Percentiles rank a stretch among this genome's conserved stretches.
phyloP scores from a whole-genome alignment of 2,113 vertebrate genomes.

The Cyanoramphus novaezelandiae region DNA sequence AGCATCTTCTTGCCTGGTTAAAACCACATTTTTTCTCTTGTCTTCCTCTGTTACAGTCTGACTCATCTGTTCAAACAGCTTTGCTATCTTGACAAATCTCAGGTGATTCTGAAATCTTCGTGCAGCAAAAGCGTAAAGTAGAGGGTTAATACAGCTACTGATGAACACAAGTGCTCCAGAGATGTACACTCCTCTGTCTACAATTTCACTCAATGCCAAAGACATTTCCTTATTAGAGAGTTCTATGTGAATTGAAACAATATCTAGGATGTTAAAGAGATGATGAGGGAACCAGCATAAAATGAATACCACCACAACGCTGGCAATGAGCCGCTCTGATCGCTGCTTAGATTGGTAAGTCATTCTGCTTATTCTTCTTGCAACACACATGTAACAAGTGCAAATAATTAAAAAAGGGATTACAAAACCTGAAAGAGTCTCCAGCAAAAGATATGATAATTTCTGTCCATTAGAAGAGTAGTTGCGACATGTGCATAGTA shows the following conservation, averaged over 20 bases:
- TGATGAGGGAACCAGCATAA: slow-evolving; percentile 73
- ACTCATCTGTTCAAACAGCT: slow-evolving; percentile 63
- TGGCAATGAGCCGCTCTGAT: slow-evolving; percentile 55
- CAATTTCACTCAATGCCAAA: not conserved
- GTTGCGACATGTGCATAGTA: not conserved
- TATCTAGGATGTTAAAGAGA: slow-evolving; percentile 61
- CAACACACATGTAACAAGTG: slow-evolving; percentile 67
- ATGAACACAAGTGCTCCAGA: slow-evolving; percentile 69
- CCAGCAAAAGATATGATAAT: slow-evolving; percentile 39
- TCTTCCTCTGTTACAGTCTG: slow-evolving; percentile 17
- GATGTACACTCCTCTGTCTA: slow-evolving; percentile 28
- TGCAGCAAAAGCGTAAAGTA: slow-evolving; percentile 76
- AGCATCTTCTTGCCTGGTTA: not conserved
- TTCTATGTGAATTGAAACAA: slow-evolving; percentile 26
- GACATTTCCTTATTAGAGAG: not conserved
- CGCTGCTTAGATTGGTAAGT: slow-evolving; percentile 19
- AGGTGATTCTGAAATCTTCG: slow-evolving; percentile 50
- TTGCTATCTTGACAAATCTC: slow-evolving; percentile 46
- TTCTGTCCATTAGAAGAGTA: slow-evolving; percentile 42
- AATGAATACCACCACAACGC: slow-evolving; percentile 68
- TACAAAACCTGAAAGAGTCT: slow-evolving; percentile 69
- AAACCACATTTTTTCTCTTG: not conserved
- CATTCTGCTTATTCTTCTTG: slow-evolving; percentile 63
- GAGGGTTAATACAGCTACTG: slow-evolving; percentile 77
- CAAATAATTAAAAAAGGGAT: slow-evolving; percentile 67